Conservation (phyloP, 2,888 invertebrate genomes). For the Drosophila melanocephala region DNA sequence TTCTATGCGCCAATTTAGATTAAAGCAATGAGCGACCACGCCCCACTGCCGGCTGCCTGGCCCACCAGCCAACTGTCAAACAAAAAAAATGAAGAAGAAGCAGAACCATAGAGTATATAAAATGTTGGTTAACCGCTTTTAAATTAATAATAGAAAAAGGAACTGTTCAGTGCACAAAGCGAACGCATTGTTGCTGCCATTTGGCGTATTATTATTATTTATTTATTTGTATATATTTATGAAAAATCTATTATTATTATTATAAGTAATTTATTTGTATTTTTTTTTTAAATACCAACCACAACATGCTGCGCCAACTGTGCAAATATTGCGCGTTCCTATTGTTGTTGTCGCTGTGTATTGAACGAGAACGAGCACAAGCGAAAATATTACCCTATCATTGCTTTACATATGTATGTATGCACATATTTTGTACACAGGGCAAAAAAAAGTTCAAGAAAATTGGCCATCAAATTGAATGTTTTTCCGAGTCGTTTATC, state of each 20-base stretch:
- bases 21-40: conserved; percentile 71
- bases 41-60: conserved; percentile 46
- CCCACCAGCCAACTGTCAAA: conserved; percentile 51
- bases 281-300: conserved; percentile 25
- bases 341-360: conserved; percentile 16
- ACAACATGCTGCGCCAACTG: conserved; percentile 66
- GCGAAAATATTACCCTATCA: conserved; percentile 6
- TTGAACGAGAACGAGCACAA: conserved; percentile 5
- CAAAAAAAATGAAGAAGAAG: conserved; percentile 16
- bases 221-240: conserved; percentile 40
- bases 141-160: conserved; percentile 54
- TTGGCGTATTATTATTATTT: conserved; percentile 36
- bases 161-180: conserved; percentile 55
- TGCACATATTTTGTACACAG: not conserved
- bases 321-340: conserved; percentile 61
- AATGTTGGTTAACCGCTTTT: conserved; percentile 37
- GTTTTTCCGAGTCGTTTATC: not conserved
- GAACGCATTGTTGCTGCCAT: conserved; percentile 61
- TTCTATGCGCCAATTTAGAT: conserved; percentile 82
- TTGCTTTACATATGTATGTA: not conserved
- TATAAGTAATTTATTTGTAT: conserved; percentile 38
- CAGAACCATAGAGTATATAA: conserved; percentile 15
- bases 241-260: conserved; percentile 67
- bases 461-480: not conserved
- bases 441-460: not conserved